Percentiles rank a stretch among this genome's conserved stretches.
phyloP scores from a whole-genome alignment of 2,888 invertebrate genomes.

The Thereva nobilitata region DNA sequence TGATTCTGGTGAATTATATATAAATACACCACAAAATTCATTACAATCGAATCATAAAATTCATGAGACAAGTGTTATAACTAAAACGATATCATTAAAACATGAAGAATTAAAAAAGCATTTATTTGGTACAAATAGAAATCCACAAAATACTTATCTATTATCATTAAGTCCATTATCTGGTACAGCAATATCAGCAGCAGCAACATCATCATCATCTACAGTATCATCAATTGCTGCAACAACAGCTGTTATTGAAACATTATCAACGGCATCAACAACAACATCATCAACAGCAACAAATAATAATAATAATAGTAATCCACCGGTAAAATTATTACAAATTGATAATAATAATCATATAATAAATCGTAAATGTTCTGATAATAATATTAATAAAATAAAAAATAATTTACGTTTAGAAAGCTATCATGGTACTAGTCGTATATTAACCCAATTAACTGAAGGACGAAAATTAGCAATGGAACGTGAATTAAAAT shows the following conservation, averaged over 20 bases:
- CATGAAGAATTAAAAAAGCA: conserved; percentile 49
- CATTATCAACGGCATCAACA: too few relatives aligned
- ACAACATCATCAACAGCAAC: too few relatives aligned
- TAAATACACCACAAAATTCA: not conserved
- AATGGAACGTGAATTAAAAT: conserved; percentile 60
- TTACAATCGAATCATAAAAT: not conserved
- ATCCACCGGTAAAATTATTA: too few relatives aligned
- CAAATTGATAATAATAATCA: too few relatives aligned
- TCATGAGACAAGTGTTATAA: conserved; percentile 18
- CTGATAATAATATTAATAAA: not conserved
- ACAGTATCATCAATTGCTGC: too few relatives aligned
- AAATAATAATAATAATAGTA: too few relatives aligned
- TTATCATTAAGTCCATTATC: too few relatives aligned
- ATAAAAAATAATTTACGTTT: conserved; percentile 18
- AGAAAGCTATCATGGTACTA: conserved; percentile 8
- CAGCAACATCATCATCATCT: too few relatives aligned
- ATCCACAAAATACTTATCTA: too few relatives aligned
- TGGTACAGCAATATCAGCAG: too few relatives aligned
- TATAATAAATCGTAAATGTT: too few relatives aligned
- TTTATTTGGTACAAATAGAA: not conserved
- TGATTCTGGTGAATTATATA: not conserved
- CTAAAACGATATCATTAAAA: not conserved
- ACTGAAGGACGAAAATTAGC: conserved; percentile 49
- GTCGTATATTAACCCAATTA: conserved; percentile 15
- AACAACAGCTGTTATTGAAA: too few relatives aligned